phyloP scores from a whole-genome alignment of 2,113 vertebrate genomes.

The Peucedramus taeniatus region DNA sequence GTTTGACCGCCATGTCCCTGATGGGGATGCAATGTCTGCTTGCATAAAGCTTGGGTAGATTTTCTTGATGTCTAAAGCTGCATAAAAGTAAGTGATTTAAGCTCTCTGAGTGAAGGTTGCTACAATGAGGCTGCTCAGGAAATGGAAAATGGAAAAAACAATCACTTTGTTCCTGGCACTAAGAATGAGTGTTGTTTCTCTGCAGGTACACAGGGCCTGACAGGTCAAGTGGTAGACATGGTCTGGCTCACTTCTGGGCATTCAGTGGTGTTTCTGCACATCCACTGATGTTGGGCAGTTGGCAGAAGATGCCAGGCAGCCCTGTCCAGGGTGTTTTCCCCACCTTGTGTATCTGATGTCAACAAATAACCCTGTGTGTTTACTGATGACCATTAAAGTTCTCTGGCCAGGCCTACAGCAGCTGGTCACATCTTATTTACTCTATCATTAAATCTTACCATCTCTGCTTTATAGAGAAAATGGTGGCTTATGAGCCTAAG shows the following conservation, averaged over 20 bases:
- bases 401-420: neutral
- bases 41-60: neutral
- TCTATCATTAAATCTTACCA: neutral
- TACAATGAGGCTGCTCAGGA: neutral
- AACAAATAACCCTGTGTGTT: neutral
- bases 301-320: neutral
- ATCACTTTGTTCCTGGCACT: neutral
- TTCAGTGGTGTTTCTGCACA: neutral
- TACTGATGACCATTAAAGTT: neutral
- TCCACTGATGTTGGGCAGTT: neutral
- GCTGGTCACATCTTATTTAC: neutral
- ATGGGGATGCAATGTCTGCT: neutral
- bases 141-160: neutral
- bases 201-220: neutral
- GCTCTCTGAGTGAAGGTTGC: neutral
- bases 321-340: neutral
- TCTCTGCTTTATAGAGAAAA: neutral
- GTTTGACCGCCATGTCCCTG: accelerated
- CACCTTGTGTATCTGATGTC: neutral
- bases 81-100: neutral
- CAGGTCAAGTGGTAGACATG: neutral
- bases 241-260: neutral
- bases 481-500: neutral
- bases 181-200: neutral
- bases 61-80: neutral